Evolutionary conservation across 2,113 vertebrate genomes (phyloP).

Genomic region (Ifrita kowaldi): DNA sequence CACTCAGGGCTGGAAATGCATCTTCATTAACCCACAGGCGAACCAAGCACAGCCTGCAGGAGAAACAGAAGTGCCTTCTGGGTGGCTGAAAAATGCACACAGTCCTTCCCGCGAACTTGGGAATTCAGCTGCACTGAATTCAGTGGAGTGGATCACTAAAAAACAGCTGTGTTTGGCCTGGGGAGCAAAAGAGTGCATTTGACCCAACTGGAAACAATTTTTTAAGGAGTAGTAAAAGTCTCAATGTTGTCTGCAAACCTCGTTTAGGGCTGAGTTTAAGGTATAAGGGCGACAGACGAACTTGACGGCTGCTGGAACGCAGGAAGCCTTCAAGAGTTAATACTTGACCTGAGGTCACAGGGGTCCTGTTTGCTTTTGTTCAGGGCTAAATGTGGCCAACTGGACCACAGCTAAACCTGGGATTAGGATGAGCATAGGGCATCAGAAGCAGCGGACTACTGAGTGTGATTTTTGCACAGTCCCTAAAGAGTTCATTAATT

Average conservation of each 20-base stretch:
- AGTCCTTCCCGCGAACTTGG: rapidly evolving
- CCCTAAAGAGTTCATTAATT: not conserved
- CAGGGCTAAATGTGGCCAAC: not conserved
- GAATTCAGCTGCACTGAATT: not conserved
- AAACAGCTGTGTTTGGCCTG: not conserved
- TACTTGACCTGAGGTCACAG: not conserved
- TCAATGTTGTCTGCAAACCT: not conserved
- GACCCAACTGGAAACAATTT: not conserved
- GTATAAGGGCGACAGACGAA: not conserved
- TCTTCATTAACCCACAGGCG: not conserved
- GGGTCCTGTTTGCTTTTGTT: not conserved
- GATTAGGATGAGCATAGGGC: not conserved
- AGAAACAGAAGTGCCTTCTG: not conserved
- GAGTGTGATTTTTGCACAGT: not conserved
- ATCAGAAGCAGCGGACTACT: not conserved
- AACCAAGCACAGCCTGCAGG: not conserved
- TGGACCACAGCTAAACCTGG: not conserved
- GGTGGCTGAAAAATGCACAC: not conserved
- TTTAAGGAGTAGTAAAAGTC: not conserved
- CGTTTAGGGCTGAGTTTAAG: not conserved
- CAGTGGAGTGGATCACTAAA: not conserved
- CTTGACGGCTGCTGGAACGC: rapidly evolving
- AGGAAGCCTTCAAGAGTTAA: not conserved
- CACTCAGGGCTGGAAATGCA: not conserved
- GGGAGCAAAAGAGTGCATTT: not conserved